Conservation (phyloP, 2,797 vertebrate species). For the Ficedula albicollis region DNA sequence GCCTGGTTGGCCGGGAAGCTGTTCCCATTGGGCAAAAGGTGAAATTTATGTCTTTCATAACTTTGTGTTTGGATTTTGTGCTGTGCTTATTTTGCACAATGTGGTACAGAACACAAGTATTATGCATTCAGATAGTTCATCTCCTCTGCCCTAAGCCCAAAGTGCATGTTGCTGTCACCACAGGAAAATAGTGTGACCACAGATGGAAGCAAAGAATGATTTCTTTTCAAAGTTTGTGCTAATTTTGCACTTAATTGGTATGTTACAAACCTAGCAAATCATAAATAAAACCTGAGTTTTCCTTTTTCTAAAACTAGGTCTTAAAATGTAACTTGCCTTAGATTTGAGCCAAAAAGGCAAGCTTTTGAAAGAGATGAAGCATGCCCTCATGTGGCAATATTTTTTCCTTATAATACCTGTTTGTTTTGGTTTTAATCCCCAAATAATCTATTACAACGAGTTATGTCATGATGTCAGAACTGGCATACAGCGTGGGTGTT, state of each 20-base stretch:
- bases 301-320: background rate
- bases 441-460: background rate
- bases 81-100: background rate
- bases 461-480: background rate
- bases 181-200: background rate
- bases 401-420: constrained; percentile 38
- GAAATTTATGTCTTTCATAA: background rate
- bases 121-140: background rate
- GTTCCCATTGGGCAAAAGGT: background rate
- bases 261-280: background rate
- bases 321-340: background rate
- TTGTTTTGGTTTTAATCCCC: constrained; percentile 21
- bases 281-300: background rate
- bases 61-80: background rate
- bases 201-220: background rate
- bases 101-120: background rate
- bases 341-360: background rate
- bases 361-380: constrained; percentile 34
- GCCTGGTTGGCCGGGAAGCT: accelerated
- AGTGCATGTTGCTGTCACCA: background rate
- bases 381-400: constrained; percentile 67
- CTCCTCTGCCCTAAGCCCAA: background rate
- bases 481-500: background rate
- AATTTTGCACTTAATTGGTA: constrained; percentile 17
- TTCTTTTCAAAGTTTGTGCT: background rate